phyloP scores from a whole-genome alignment of 2,888 invertebrate genomes.

The Heliconius hortense region DNA sequence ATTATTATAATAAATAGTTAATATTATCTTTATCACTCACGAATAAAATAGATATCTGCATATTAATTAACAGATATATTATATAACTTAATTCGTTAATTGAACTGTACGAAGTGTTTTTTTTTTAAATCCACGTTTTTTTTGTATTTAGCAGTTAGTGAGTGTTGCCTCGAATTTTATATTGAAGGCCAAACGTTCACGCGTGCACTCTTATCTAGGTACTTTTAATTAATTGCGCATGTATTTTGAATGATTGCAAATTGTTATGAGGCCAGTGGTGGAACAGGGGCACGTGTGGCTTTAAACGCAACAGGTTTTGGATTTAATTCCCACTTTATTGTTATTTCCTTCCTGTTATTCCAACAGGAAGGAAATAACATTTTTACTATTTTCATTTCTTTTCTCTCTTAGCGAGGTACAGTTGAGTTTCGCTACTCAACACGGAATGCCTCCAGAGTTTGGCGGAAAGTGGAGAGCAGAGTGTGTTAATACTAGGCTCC shows the following conservation, averaged over 20 bases:
- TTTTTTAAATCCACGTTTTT: not conserved
- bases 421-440: too few species aligned
- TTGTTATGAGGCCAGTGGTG: not conserved
- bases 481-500: too few species aligned
- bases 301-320: too few species aligned
- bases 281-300: too few species aligned
- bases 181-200: constrained; percentile 37
- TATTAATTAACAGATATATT: not conserved
- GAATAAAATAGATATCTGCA: not conserved
- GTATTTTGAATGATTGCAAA: constrained; percentile 27
- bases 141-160: not conserved
- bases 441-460: too few species aligned
- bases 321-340: too few species aligned
- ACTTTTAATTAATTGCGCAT: constrained; percentile 34
- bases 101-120: not conserved
- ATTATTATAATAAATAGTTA: constrained; percentile 1
- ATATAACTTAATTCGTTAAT: not conserved
- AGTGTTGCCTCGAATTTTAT: constrained; percentile 23
- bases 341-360: too few species aligned
- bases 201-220: constrained; percentile 35
- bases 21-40: not conserved
- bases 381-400: too few species aligned
- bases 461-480: too few species aligned
- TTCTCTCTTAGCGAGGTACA: too few species aligned
- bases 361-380: too few species aligned